A percentile compares a stretch with the other conserved stretches of the same genome.
Evolutionary conservation across 2,888 invertebrate genomes (phyloP).

Genomic region (Frankliniella intonsa): DNA sequence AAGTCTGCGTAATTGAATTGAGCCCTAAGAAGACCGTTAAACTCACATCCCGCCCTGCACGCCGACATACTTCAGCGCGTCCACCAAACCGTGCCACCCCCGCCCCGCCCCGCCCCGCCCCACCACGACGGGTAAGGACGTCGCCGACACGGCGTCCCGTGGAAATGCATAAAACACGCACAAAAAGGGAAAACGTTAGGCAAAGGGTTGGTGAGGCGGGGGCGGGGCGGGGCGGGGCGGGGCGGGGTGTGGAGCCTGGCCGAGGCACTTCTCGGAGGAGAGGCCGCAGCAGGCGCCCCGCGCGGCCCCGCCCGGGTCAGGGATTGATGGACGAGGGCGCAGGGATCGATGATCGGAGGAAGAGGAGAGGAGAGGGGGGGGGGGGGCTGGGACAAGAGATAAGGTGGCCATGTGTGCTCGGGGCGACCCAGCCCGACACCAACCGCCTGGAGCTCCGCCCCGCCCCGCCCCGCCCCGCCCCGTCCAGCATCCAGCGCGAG

Average conservation of each 20-base stretch:
- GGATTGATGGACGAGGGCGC: background rate
- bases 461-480: no score
- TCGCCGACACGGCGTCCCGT: no score
- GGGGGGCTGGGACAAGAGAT: no score
- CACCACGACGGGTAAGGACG: no score
- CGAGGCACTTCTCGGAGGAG: background rate
- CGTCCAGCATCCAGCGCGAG: no score
- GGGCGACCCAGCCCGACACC: no score
- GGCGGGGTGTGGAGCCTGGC: background rate
- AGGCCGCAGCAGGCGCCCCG: background rate
- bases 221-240: background rate
- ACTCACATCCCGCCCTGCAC: background rate
- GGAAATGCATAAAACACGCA: no score
- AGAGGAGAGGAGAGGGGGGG: no score
- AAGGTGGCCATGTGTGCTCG: no score
- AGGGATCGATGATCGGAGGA: background rate
- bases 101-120: no score
- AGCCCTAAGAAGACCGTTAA: conserved; percentile 19
- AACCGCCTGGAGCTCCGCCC: no score
- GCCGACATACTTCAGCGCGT: background rate
- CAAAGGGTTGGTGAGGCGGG: background rate
- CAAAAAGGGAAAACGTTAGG: no score
- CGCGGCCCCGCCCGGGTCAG: background rate
- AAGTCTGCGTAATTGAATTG: conserved; percentile 3
- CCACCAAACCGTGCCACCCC: background rate